A percentile compares a stretch with the other conserved stretches of the same genome.
These are phyloP conservation scores for Platyscapa corneri DNA, from an alignment of 1,140 invertebrate genomes.

Conservation along the genomic window DNA sequence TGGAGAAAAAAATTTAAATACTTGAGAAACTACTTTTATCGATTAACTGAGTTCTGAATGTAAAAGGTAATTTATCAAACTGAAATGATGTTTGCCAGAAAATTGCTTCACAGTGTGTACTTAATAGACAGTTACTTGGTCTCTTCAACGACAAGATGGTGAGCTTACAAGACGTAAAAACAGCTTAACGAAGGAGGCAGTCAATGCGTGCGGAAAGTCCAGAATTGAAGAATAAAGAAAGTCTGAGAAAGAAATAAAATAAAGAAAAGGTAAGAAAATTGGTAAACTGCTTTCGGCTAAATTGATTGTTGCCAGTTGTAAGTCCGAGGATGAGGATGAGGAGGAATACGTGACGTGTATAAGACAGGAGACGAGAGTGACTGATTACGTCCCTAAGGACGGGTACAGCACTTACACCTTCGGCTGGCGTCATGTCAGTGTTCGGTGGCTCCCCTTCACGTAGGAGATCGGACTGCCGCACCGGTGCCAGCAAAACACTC, in stretches of 20 bases:
- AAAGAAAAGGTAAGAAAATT: conserved; percentile 23
- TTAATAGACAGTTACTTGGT: conserved; percentile 24
- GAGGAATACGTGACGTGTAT: conserved; percentile 50
- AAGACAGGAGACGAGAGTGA: conserved; percentile 39
- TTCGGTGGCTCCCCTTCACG: not conserved
- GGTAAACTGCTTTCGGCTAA: conserved; percentile 49
- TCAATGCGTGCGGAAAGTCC: not conserved
- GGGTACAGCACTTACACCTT: conserved; percentile 17
- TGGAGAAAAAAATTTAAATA: conserved; percentile 10
- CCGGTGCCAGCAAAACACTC: not conserved
- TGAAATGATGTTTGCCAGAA: conserved; percentile 20
- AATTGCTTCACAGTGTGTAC: conserved; percentile 13
- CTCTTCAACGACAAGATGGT: not conserved
- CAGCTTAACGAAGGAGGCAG: conserved; percentile 36
- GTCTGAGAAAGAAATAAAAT: not conserved
- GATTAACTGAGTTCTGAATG: not conserved
- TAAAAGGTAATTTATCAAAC: conserved; percentile 26
- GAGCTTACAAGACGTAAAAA: conserved; percentile 48
- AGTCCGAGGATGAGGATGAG: conserved; percentile 21
- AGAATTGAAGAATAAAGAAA: conserved; percentile 8
- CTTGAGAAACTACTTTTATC: conserved; percentile 4
- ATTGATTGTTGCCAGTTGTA: conserved; percentile 52
- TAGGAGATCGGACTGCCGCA: not conserved
- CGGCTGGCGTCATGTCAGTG: not conserved
- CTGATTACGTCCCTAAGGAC: conserved; percentile 50